These are phyloP conservation scores for Theocolax elegans DNA, from an alignment of 1,140 invertebrate genomes.

Conservation along the genomic window DNA sequence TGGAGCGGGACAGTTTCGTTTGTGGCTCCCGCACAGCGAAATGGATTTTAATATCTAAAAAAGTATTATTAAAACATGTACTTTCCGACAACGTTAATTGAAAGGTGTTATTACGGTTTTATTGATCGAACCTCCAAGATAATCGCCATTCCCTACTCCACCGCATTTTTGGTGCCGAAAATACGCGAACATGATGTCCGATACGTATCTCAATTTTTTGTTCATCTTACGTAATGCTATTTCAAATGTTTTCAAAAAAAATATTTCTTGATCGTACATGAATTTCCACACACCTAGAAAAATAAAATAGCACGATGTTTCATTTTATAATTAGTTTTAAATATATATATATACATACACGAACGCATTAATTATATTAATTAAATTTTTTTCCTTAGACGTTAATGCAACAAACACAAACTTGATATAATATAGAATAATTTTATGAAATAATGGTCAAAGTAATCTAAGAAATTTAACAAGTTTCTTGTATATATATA, in stretches of 20 bases:
- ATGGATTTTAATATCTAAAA: slow-evolving; percentile 57
- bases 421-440: too few relatives aligned
- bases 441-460: too few relatives aligned
- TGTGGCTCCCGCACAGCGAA: slow-evolving; percentile 61
- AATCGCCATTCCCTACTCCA: slow-evolving; percentile 59
- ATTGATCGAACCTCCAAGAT: slow-evolving; percentile 54
- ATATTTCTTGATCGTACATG: slow-evolving; percentile 58
- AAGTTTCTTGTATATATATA: neutral
- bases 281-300: slow-evolving; percentile 52
- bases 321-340: too few relatives aligned
- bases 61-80: slow-evolving; percentile 6
- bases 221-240: slow-evolving; percentile 60
- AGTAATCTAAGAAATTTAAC: too few relatives aligned
- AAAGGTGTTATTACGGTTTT: neutral
- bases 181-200: slow-evolving; percentile 64
- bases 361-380: too few relatives aligned
- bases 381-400: too few relatives aligned
- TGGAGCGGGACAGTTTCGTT: slow-evolving; percentile 52
- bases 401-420: too few relatives aligned
- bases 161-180: slow-evolving; percentile 59
- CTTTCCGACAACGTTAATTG: slow-evolving; percentile 1
- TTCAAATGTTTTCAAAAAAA: slow-evolving; percentile 63
- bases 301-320: neutral
- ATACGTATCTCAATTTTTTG: slow-evolving; percentile 59
- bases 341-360: too few relatives aligned